Base-by-base conservation (phyloP, 2,113 vertebrate genomes). In the Callipepla californica region DNA sequence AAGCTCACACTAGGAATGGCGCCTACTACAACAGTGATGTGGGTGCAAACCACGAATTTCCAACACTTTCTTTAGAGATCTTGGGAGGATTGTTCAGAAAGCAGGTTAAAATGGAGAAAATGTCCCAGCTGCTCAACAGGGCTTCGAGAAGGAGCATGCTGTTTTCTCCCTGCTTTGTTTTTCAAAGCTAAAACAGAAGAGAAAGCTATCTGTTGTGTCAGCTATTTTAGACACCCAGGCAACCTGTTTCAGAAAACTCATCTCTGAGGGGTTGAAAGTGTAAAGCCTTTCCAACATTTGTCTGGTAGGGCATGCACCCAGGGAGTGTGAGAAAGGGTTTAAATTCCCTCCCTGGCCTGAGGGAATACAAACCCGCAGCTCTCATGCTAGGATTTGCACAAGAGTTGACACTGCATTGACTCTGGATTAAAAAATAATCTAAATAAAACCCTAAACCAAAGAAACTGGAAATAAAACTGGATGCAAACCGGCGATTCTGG, bases 291-390 rank as follows among this genome's bases (percentile, higher is more conserved):
- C 85, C 87, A 59, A 6, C 11, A 11, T 34, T 63, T 7, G 13
- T 66, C 53, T 87, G 82, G 62, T 12, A 23, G 82, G 63, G 36
- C 58, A 76, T n/a, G 66, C 62, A 89, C 65, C 0, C 13, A 72
- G 55, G 51, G 74, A 79, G 38, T 76, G 66, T 82, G 79, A 90
- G 79, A 51, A 94, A 93, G 50, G 88, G 53, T 80, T 95, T 93
- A 44, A 66, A 0, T 47, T 69, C 85, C 85, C 85, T 83, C 82
- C 82, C 82, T 83, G 68, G 58, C 91, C 84, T 0, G 0, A 88
- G 90, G 85, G 85, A 34, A 44, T 85, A 22, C 18, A 83, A 94
- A 92, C 85, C 55, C 89, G 36, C 55, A 83, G 55, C 80, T 88
- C 67, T 80, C 94, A 88, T 40, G 76, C 62, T 53, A 53, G 65